A percentile compares a stretch with the other conserved stretches of the same genome.
These are phyloP conservation scores for Cantharis lateralis DNA, from an alignment of 2,888 invertebrate genomes.

Conservation along the genomic window DNA sequence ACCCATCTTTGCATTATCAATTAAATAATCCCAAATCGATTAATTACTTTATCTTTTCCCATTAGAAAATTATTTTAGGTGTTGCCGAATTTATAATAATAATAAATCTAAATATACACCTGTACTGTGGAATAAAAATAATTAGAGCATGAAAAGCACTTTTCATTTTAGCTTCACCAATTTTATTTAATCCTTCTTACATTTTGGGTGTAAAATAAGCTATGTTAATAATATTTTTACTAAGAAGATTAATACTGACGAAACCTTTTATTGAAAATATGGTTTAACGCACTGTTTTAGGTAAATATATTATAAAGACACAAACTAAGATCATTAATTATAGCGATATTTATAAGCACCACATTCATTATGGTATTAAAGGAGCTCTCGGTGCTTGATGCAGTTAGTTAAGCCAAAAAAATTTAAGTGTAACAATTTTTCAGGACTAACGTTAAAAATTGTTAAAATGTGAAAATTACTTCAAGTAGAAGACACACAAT, in stretches of 20 bases:
- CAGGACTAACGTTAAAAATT: not conserved
- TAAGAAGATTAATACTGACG: not conserved
- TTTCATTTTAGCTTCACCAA: not conserved
- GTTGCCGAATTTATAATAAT: too few relatives aligned
- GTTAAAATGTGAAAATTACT: not conserved
- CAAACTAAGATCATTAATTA: not conserved
- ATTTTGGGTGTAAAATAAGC: not conserved
- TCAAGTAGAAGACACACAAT: not conserved
- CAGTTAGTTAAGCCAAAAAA: not conserved
- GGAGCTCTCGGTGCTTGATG: not conserved
- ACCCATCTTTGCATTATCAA: not conserved
- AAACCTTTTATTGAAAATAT: not conserved
- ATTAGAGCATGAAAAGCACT: not conserved
- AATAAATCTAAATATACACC: too few relatives aligned
- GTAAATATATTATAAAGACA: not conserved
- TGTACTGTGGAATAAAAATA: not conserved
- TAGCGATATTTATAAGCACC: not conserved
- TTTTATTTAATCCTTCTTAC: not conserved
- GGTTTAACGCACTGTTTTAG: not conserved
- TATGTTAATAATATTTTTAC: not conserved
- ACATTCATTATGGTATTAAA: slow-evolving; percentile 2
- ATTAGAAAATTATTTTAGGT: not conserved
- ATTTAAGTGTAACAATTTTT: not conserved
- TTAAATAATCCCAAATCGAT: not conserved
- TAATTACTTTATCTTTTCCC: not conserved